Percentiles rank a stretch among this genome's conserved stretches.
Conservation (phyloP, 2,888 invertebrate species). For the Cerastis leucographa region DNA sequence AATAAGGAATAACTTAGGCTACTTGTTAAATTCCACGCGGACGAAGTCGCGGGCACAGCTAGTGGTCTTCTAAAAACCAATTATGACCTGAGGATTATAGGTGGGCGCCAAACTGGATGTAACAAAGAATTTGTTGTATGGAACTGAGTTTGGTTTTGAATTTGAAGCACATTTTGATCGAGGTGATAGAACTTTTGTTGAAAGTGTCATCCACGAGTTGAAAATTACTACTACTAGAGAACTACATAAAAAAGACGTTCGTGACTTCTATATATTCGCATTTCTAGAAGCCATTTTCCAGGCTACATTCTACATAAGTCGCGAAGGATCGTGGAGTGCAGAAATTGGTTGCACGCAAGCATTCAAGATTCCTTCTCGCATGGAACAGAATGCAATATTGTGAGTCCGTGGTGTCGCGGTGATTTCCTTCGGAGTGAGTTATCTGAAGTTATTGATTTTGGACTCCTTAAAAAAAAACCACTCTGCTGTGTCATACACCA, state of each 20-base stretch:
- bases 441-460: conserved; percentile 23
- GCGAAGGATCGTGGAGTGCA: conserved; percentile 39
- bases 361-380: conserved; percentile 55
- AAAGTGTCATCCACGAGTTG: background rate
- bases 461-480: background rate
- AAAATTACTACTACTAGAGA: background rate
- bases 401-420: conserved; percentile 23
- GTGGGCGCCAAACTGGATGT: background rate
- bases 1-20: no score
- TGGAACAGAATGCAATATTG: conserved; percentile 65
- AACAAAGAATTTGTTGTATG: background rate
- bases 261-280: conserved; percentile 18
- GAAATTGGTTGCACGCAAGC: conserved; percentile 64
- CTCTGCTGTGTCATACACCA: background rate
- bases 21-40: no score
- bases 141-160: background rate
- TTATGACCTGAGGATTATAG: background rate
- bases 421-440: conserved; percentile 54
- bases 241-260: background rate
- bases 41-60: no score
- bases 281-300: conserved; percentile 21
- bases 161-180: background rate
- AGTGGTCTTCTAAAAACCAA: background rate
- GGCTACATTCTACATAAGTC: conserved; percentile 41
- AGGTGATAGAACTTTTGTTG: background rate